Percentiles rank a stretch among this genome's conserved stretches.
Conservation (phyloP, 2,113 vertebrate species). For the Cepphus grylle region DNA sequence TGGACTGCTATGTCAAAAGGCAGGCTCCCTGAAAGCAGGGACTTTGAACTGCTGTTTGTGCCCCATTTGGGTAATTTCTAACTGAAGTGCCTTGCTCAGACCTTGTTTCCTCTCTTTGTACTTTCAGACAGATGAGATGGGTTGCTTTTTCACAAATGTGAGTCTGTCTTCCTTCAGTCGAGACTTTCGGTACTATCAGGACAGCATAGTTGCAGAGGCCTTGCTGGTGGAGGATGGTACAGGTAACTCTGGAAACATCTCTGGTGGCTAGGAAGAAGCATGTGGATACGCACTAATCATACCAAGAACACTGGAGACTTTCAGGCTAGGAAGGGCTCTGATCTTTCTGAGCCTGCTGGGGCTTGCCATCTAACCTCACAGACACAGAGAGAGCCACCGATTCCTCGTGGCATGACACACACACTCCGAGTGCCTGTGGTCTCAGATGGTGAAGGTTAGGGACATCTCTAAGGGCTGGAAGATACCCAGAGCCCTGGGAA, state of each 20-base stretch:
- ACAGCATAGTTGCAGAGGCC: constrained; percentile 32
- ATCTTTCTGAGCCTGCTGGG: neutral
- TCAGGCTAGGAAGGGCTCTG: neutral
- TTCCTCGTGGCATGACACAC: rapidly evolving
- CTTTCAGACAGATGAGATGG: constrained; percentile 63
- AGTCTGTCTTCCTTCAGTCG: constrained; percentile 54
- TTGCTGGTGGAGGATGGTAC: constrained; percentile 52
- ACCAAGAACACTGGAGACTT: neutral
- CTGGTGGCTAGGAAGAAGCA: neutral
- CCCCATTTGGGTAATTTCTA: neutral
- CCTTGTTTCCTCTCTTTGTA: neutral
- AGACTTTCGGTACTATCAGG: constrained; percentile 2
- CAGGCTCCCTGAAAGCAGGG: neutral
- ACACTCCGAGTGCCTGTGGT: neutral
- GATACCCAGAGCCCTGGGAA: neutral
- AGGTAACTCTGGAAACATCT: constrained; percentile 27
- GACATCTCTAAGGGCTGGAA: neutral
- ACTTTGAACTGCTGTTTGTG: neutral
- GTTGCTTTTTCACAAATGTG: constrained; percentile 59
- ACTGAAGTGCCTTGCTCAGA: rapidly evolving
- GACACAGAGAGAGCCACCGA: neutral
- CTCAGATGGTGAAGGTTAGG: neutral
- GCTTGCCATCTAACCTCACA: neutral
- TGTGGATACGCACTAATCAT: neutral
- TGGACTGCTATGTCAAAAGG: neutral